phyloP scores from a whole-genome alignment of 2,113 vertebrate species.

The Collichthys lucidus region DNA sequence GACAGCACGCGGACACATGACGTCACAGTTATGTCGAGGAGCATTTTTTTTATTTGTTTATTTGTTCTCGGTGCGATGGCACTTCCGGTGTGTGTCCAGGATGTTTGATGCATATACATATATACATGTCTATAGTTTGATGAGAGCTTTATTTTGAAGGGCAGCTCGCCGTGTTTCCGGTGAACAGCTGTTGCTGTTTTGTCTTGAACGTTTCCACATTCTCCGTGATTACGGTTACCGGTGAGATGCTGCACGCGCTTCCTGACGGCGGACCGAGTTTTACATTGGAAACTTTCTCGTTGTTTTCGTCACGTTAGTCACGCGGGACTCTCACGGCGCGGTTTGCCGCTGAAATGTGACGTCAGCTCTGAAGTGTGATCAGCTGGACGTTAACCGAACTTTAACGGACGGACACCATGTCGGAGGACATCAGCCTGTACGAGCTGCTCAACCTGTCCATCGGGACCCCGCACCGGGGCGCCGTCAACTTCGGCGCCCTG shows the following conservation, averaged over 20 bases:
- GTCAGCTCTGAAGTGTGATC: not conserved
- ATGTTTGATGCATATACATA: no score
- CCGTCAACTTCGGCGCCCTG: constrained; percentile 85
- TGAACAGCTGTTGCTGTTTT: not conserved
- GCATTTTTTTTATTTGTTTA: no score
- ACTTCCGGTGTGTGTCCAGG: no score
- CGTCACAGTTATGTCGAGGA: no score
- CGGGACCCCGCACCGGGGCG: constrained; percentile 78
- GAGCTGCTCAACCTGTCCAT: constrained; percentile 87
- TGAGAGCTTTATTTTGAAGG: constrained; percentile 15
- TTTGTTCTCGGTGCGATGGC: accelerated
- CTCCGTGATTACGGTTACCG: constrained; percentile 5
- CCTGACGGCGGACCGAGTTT: no score
- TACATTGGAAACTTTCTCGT: no score
- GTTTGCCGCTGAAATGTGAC: not conserved
- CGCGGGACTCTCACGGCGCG: no score
- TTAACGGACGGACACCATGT: constrained; percentile 60
- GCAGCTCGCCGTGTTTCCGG: not conserved
- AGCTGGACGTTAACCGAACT: constrained; percentile 1
- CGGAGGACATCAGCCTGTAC: constrained; percentile 69
- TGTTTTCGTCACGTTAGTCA: no score
- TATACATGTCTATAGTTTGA: no score
- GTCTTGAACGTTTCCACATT: not conserved
- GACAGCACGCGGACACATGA: accelerated
- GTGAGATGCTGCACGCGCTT: not conserved